A percentile compares a stretch with the other conserved stretches of the same genome.
phyloP scores from a whole-genome alignment of 1,140 invertebrate species.

The Atopsyche davidsoni region DNA sequence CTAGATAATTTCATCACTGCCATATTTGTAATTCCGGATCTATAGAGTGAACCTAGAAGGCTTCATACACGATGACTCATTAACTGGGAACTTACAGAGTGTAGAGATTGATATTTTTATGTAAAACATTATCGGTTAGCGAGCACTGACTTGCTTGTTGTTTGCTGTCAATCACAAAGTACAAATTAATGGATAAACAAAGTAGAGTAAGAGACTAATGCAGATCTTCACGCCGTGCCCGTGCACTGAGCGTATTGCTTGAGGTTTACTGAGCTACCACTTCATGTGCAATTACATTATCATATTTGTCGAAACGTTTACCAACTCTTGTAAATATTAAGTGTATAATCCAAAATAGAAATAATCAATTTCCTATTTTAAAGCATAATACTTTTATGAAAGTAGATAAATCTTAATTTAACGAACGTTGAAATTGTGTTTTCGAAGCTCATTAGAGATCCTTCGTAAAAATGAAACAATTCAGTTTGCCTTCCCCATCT shows the following conservation, averaged over 20 bases:
- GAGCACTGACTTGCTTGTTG: conserved; percentile 12
- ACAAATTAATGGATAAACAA: conserved; percentile 29
- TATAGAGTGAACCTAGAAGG: too few species aligned
- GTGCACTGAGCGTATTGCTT: conserved; percentile 1
- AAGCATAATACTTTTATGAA: not conserved
- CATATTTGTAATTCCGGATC: not conserved
- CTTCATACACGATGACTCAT: too few species aligned
- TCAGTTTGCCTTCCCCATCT: too few species aligned
- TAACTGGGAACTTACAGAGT: conserved; percentile 5
- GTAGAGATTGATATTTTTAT: conserved; percentile 4
- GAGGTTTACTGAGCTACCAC: conserved; percentile 15
- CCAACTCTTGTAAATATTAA: conserved; percentile 10
- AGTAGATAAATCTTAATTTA: not conserved
- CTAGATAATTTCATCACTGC: conserved; percentile 21
- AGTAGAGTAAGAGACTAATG: conserved; percentile 24
- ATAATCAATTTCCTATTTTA: too few species aligned
- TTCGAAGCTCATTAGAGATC: not conserved
- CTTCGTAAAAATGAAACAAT: conserved; percentile 1
- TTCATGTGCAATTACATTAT: conserved; percentile 27
- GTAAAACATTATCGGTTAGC: conserved; percentile 5
- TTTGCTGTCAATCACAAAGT: conserved; percentile 26
- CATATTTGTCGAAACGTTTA: conserved; percentile 29
- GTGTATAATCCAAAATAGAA: too few species aligned
- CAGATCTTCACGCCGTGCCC: conserved; percentile 4
- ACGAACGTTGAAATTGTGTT: not conserved